phyloP scores from a whole-genome alignment of 1,140 invertebrate genomes.

The Xylocopa sonorina region DNA sequence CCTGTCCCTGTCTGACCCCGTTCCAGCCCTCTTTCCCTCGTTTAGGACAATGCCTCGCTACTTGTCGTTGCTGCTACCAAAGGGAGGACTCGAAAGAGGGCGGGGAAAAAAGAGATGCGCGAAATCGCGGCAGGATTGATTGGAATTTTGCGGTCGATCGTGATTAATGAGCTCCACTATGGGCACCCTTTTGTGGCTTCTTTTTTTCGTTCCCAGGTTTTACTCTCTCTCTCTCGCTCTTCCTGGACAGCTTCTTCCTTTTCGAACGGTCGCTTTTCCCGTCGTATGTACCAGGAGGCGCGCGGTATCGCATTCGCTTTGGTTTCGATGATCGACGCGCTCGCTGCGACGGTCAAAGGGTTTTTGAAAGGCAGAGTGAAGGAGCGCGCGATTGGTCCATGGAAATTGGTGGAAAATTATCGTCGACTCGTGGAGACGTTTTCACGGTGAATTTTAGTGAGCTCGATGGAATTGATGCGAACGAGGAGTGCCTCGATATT shows the following conservation, averaged over 20 bases:
- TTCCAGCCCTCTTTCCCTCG: background rate
- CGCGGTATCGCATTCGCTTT: background rate
- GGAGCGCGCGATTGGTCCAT: background rate
- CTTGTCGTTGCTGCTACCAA: constrained; percentile 19
- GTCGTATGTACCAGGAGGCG: background rate
- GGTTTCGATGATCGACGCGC: background rate
- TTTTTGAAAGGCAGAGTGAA: background rate
- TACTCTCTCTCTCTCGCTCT: no score
- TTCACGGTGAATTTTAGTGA: background rate
- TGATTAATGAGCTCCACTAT: constrained; percentile 19
- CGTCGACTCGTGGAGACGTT: background rate
- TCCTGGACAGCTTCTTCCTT: background rate
- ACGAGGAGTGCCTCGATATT: background rate
- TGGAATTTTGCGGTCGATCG: constrained; percentile 26
- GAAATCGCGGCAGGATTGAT: constrained; percentile 4
- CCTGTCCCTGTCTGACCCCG: no score
- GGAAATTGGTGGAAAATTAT: background rate
- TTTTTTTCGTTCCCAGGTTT: no score
- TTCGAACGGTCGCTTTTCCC: background rate
- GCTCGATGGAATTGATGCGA: background rate
- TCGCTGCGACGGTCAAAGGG: background rate
- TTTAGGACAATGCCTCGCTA: background rate
- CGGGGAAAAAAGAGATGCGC: no score
- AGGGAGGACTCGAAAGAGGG: no score
- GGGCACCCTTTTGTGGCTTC: no score